A percentile compares a stretch with the other conserved stretches of the same genome.
These are phyloP conservation scores for Hippocampus mohnikei DNA, from an alignment of 2,113 vertebrate genomes.

Conservation along the genomic window DNA sequence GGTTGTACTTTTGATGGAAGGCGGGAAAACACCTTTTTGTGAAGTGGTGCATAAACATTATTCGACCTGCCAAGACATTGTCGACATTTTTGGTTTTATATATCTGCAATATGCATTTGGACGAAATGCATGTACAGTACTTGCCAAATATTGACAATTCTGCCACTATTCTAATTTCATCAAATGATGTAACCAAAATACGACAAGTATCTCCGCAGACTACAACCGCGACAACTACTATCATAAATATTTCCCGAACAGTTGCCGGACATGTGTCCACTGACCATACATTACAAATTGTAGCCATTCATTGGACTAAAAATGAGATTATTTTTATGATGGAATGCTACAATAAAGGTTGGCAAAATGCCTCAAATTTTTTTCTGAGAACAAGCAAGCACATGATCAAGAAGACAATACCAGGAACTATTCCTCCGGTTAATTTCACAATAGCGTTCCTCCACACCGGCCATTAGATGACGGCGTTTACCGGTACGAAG, in stretches of 20 bases:
- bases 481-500: not conserved
- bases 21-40: not conserved
- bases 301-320: not conserved
- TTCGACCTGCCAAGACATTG: not conserved
- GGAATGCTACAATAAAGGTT: conserved; percentile 7
- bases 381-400: not conserved
- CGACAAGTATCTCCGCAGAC: too few species aligned
- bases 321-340: not conserved
- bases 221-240: too few species aligned
- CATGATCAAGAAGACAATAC: not conserved
- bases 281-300: too few species aligned
- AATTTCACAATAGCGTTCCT: conserved; percentile 5
- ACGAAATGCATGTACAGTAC: too few species aligned
- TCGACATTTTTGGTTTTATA: not conserved
- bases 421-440: conserved; percentile 8
- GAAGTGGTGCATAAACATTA: not conserved
- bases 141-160: not conserved
- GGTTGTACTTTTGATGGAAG: not conserved
- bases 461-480: not conserved
- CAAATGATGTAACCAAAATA: too few species aligned
- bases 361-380: not conserved
- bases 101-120: too few species aligned
- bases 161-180: not conserved
- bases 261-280: not conserved
- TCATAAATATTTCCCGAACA: too few species aligned